Conservation (phyloP, 2,113 vertebrate genomes). For the Vireo altiloquus region DNA sequence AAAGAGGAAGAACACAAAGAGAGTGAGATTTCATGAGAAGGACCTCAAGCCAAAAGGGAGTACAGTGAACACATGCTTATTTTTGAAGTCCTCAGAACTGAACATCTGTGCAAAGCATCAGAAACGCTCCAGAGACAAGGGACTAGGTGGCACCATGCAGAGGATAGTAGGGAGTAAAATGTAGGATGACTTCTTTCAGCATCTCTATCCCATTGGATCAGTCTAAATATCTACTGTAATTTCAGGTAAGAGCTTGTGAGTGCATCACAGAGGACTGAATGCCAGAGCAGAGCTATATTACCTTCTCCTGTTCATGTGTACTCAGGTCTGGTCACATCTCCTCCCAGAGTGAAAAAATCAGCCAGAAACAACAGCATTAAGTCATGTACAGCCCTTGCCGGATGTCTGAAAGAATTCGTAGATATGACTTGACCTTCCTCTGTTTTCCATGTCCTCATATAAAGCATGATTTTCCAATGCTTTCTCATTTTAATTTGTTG, state of each 20-base stretch:
- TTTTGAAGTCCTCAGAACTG: not conserved
- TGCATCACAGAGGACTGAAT: not conserved
- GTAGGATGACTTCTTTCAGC: not conserved
- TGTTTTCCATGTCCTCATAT: constrained; percentile 34
- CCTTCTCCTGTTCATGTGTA: not conserved
- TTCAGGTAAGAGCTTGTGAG: not conserved
- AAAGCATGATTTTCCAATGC: constrained; percentile 33
- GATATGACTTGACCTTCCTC: constrained; percentile 45
- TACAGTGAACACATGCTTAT: not conserved
- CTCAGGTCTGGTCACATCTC: not conserved
- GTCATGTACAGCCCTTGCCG: constrained; percentile 1
- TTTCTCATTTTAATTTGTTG: constrained; percentile 31
- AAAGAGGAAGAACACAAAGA: not conserved
- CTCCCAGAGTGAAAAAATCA: not conserved
- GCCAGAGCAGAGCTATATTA: not conserved
- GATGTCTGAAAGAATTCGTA: constrained; percentile 33
- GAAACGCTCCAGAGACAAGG: not conserved
- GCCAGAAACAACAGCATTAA: constrained; percentile 10
- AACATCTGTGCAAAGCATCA: not conserved
- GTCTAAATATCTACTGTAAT: not conserved
- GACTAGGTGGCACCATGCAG: not conserved
- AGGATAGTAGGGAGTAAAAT: not conserved
- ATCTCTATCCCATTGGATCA: not conserved
- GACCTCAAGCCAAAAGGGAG: not conserved
- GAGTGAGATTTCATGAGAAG: not conserved